Evolutionary conservation across 2,888 invertebrate species (phyloP), one percentile per base, ranked within the genome.

Genomic region (Melinopterus prodromus): DNA sequence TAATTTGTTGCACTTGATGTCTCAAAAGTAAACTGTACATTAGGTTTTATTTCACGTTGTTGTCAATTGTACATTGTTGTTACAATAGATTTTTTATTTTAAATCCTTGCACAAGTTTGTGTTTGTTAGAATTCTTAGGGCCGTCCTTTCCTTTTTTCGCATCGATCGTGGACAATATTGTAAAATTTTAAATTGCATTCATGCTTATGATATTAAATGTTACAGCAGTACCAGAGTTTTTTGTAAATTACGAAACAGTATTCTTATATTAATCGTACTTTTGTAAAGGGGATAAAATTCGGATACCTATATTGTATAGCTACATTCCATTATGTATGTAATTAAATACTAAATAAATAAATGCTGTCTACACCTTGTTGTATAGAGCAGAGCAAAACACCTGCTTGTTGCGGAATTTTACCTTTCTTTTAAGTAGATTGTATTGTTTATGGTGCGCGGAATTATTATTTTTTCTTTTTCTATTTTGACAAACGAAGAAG

Each of bases 341-440:
- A 76, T 69, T 77, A 70, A 77, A 53, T 53, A 53, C 53, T 53
- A 53, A 53, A 53, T 53, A 53, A 53, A 53, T 53, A 53, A 53
- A 53, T 9, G 2, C 9, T 26, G 3, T 26, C 69, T 69, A 38
- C 77, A 74, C 74, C 69, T 53, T 12, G 53, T 72, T 77, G 77
- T 77, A 70, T 77, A 80, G 77, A 74, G 53, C 53, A 12, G 15
- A 79, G 79, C 77, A 79, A 72, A 72, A 80, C 75, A 78, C 71
- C 77, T 72, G 77, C 81, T 77, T 77, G 75, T 74, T 79, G 71
- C 81, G 77, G 81, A 79, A 81, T 81, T 81, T 81, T 77, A 36
- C 12, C 16, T 77, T 77, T 74, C 70, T 69, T 38, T 80, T 76
- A 79, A 77, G 76, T 76, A 70, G 53, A 71, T 26, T 26, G 26